A percentile compares a stretch with the other conserved stretches of the same genome.
phyloP scores from a whole-genome alignment of 1,140 invertebrate species.

The Aphis craccivora region DNA sequence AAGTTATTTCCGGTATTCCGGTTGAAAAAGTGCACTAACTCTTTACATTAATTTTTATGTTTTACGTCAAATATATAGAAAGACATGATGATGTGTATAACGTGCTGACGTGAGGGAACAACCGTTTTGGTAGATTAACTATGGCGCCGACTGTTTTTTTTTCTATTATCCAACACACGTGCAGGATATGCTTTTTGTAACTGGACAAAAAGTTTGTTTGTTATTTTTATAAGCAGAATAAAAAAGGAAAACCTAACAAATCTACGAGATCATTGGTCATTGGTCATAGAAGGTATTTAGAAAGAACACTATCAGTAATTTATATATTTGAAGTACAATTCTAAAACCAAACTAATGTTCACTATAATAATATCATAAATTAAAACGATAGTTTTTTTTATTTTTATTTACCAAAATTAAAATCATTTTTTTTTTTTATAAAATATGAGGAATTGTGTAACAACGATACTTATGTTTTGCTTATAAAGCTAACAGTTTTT shows the following conservation, averaged over 20 bases:
- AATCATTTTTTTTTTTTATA: neutral
- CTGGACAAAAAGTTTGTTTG: slow-evolving; percentile 35
- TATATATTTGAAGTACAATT: neutral
- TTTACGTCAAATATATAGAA: slow-evolving; percentile 24
- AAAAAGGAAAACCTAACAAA: neutral
- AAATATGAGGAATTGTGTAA: neutral
- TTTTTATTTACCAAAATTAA: neutral
- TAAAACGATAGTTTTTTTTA: neutral
- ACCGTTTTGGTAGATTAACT: slow-evolving; percentile 46
- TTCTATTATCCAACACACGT: slow-evolving; percentile 36
- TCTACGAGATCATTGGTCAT: neutral
- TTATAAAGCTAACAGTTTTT: too few species aligned
- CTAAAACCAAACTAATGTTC: neutral
- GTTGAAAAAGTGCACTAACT: neutral
- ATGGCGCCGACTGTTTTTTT: slow-evolving; percentile 29
- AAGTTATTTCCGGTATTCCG: slow-evolving; percentile 19
- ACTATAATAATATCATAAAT: neutral
- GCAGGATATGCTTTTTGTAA: slow-evolving; percentile 27
- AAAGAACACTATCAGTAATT: neutral
- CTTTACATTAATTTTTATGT: slow-evolving; percentile 27
- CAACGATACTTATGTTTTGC: neutral
- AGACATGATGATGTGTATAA: slow-evolving; percentile 29
- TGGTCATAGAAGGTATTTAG: neutral
- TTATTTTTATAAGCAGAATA: slow-evolving; percentile 20
- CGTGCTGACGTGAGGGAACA: slow-evolving; percentile 34